Conservation (phyloP, 92 coral and sea anemone genomes). For the Epizoanthus stellaris region DNA sequence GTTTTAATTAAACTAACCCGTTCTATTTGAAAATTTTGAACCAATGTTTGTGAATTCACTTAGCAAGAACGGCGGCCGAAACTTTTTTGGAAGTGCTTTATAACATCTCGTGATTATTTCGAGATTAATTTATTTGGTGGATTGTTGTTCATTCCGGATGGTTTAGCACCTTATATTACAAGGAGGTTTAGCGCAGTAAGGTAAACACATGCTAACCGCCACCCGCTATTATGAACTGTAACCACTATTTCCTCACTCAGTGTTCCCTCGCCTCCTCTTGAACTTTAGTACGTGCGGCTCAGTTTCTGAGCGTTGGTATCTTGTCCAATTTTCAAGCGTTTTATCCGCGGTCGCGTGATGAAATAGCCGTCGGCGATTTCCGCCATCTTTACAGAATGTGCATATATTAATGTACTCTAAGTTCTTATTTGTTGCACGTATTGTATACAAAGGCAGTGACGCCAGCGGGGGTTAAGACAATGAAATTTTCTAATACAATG, state of each 20-base stretch:
- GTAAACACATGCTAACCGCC: constrained; percentile 27
- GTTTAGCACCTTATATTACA: constrained; percentile 40
- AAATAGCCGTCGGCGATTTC: constrained; percentile 36
- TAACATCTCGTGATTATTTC: constrained; percentile 44
- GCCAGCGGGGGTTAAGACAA: constrained; percentile 79
- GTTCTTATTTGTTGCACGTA: constrained; percentile 46
- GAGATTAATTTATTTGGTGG: constrained; percentile 41
- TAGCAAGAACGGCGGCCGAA: constrained; percentile 14
- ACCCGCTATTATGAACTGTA: constrained; percentile 43
- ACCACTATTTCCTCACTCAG: constrained; percentile 1
- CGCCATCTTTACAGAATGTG: constrained; percentile 57
- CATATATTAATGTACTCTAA: constrained; percentile 79
- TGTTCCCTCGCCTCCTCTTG: not conserved
- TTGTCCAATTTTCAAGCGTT: constrained; percentile 13
- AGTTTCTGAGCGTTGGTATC: not conserved
- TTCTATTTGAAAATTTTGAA: constrained; percentile 12
- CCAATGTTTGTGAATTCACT: constrained; percentile 32
- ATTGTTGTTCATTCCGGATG: constrained; percentile 38
- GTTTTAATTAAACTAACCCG: constrained; percentile 33
- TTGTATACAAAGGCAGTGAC: constrained; percentile 86
- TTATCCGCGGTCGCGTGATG: constrained; percentile 37
- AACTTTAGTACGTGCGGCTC: not conserved
- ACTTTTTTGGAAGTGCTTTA: constrained; percentile 12
- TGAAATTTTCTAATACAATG: constrained; percentile 89
- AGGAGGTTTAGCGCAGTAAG: constrained; percentile 26